These are phyloP conservation scores for Aphelinus atriplicis DNA, from an alignment of 1,140 invertebrate species.

Conservation along the genomic window DNA sequence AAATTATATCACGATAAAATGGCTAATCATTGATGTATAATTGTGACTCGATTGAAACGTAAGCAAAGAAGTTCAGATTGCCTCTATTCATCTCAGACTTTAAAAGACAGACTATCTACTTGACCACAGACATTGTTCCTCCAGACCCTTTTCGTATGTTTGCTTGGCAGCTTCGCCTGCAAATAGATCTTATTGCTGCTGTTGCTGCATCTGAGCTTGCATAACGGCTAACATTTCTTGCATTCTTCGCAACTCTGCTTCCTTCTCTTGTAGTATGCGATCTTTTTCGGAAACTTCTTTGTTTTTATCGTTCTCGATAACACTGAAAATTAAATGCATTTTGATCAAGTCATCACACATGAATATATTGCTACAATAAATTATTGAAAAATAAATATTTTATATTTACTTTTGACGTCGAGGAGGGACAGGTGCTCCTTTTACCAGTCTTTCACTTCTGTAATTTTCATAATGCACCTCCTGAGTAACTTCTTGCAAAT, in stretches of 20 bases:
- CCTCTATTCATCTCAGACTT: conserved; percentile 19
- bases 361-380: conserved; percentile 9
- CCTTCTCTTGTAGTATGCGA: conserved; percentile 87
- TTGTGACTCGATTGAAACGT: conserved; percentile 11
- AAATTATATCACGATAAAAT: conserved; percentile 32
- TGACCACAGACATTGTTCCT: conserved; percentile 24
- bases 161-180: conserved; percentile 58
- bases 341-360: neutral
- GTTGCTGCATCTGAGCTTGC: conserved; percentile 88
- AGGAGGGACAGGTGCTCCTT: conserved; percentile 77
- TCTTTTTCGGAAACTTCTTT: conserved; percentile 77
- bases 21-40: conserved; percentile 29
- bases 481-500: conserved; percentile 94
- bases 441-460: conserved; percentile 84
- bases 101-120: conserved; percentile 19
- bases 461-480: conserved; percentile 98
- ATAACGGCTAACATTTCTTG: conserved; percentile 95
- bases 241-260: conserved; percentile 90
- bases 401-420: conserved; percentile 75
- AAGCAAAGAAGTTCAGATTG: conserved; percentile 1
- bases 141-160: conserved; percentile 5
- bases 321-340: conserved; percentile 43
- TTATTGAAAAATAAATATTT: neutral
- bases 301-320: conserved; percentile 58
- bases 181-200: conserved; percentile 66